Conservation (phyloP, 2,113 vertebrate genomes). For the Larimichthys crocea region DNA sequence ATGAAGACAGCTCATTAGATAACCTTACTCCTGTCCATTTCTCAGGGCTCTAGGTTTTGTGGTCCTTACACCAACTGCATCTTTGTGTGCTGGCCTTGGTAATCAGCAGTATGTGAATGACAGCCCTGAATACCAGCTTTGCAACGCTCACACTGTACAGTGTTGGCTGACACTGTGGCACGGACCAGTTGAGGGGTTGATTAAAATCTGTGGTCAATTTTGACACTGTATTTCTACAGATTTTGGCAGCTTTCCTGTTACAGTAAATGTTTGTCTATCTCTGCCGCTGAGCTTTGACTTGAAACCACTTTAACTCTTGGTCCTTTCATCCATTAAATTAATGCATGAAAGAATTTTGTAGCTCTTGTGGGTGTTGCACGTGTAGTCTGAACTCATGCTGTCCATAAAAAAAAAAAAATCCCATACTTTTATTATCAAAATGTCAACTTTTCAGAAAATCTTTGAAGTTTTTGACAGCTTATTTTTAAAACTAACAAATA, state of each 20-base stretch:
- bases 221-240: slow-evolving; percentile 34
- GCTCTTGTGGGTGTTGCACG: neutral
- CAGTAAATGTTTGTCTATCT: slow-evolving; percentile 42
- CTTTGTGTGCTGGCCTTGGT: slow-evolving; percentile 56
- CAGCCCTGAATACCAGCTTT: slow-evolving; percentile 50
- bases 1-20: slow-evolving; percentile 62
- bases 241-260: slow-evolving; percentile 30
- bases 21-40: slow-evolving; percentile 41
- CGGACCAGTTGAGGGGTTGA: slow-evolving; percentile 51
- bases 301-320: slow-evolving; percentile 48
- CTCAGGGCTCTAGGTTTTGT: slow-evolving; percentile 37
- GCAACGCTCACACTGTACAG: slow-evolving; percentile 5
- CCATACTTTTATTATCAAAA: neutral
- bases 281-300: slow-evolving; percentile 38
- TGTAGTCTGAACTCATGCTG: neutral
- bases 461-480: neutral
- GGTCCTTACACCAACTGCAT: slow-evolving; percentile 30
- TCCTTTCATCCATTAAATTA: slow-evolving; percentile 50
- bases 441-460: neutral
- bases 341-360: slow-evolving; percentile 18
- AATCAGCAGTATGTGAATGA: slow-evolving; percentile 44
- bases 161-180: slow-evolving; percentile 46
- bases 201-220: slow-evolving; percentile 57
- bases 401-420: neutral
- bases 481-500: neutral